These are phyloP conservation scores for Aix galericulata DNA, from an alignment of 2,113 vertebrate genomes.

Conservation along the genomic window DNA sequence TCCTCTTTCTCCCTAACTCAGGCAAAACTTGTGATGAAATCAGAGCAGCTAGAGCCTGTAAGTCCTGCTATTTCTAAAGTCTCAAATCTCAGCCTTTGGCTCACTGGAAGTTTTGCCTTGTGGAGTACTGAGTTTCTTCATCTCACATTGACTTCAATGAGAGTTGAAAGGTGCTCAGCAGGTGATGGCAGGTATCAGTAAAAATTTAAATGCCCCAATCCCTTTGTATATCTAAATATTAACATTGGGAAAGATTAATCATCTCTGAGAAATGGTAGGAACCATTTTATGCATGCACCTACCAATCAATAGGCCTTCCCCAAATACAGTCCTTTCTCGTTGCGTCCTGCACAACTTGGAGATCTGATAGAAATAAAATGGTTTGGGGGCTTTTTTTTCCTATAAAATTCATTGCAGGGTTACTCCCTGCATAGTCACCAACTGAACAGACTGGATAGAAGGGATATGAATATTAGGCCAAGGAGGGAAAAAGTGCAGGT, in stretches of 20 bases:
- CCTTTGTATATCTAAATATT: neutral
- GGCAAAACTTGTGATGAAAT: neutral
- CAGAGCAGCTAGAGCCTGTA: neutral
- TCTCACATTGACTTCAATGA: neutral
- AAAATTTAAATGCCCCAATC: neutral
- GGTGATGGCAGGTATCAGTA: neutral
- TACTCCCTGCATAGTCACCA: neutral
- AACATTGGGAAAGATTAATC: neutral
- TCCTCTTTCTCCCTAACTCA: neutral
- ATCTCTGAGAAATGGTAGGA: neutral
- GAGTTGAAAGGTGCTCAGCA: neutral
- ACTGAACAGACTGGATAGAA: neutral
- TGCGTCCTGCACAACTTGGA: rapidly evolving
- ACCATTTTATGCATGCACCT: neutral
- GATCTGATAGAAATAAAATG: neutral
- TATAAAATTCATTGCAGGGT: neutral
- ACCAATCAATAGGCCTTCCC: neutral
- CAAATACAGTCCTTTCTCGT: neutral
- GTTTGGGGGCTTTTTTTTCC: rapidly evolving
- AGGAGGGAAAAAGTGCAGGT: neutral
- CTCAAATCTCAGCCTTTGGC: neutral
- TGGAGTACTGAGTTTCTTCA: neutral
- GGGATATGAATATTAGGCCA: neutral
- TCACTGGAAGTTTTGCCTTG: neutral
- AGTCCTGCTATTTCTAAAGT: neutral